Evolutionary conservation across 2,113 vertebrate genomes (phyloP).

Genomic region (Hippocampus abdominalis): DNA sequence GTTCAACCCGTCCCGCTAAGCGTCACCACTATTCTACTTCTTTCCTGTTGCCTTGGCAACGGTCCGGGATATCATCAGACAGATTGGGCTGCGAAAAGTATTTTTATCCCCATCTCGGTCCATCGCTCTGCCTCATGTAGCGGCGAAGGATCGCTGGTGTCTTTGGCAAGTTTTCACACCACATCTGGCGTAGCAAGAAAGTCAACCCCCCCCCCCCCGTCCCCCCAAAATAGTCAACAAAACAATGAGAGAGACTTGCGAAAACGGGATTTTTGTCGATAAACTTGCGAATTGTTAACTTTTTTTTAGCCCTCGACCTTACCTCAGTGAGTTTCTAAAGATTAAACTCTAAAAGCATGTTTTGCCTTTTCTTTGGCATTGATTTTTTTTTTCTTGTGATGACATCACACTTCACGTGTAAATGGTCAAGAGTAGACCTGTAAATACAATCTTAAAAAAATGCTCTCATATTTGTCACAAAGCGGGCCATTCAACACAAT

Average conservation of each 20-base stretch:
- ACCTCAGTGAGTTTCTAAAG: background rate
- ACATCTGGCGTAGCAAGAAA: no score
- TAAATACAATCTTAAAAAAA: no score
- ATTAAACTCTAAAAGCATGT: background rate
- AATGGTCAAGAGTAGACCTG: no score
- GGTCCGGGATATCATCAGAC: background rate
- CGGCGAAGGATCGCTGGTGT: background rate
- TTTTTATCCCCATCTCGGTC: background rate
- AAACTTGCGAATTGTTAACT: background rate
- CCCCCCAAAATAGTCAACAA: no score
- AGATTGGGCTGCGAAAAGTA: background rate
- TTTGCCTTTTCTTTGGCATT: no score
- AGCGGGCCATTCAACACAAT: no score
- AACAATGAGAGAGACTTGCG: background rate
- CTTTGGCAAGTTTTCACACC: background rate
- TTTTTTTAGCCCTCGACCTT: background rate
- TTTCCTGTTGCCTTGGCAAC: background rate
- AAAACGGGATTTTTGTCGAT: background rate
- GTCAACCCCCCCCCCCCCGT: no score
- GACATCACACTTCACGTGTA: no score
- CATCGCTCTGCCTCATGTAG: background rate
- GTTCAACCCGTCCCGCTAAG: background rate
- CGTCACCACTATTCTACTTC: background rate
- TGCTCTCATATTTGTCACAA: no score
- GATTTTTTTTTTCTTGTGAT: no score